These are phyloP conservation scores for Tragelaphus strepsiceros DNA, from an alignment of 2,113 vertebrate species.

Conservation along the genomic window DNA sequence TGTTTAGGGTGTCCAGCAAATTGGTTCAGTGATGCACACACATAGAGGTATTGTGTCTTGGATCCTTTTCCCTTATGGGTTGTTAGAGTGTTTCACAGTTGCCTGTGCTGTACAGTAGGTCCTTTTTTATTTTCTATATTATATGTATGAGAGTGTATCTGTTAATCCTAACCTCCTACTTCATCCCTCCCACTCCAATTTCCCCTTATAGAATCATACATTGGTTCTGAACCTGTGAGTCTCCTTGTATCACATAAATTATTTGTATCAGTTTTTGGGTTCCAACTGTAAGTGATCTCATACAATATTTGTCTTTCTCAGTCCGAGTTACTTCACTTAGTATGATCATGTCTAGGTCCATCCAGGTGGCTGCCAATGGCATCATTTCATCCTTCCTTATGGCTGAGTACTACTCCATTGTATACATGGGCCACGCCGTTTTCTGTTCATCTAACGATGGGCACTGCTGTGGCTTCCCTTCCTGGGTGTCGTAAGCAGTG, in stretches of 20 bases:
- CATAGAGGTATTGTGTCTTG: not conserved
- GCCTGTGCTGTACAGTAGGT: not conserved
- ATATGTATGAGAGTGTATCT: not conserved
- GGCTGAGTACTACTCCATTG: not conserved
- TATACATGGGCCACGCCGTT: not conserved
- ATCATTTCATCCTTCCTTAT: not conserved
- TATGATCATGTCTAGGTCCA: not conserved
- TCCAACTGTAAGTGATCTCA: not conserved
- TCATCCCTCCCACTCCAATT: not conserved
- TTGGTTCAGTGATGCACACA: not conserved
- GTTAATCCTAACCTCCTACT: not conserved
- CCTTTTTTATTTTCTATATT: not conserved
- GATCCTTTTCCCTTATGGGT: not conserved
- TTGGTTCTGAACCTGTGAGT: not conserved
- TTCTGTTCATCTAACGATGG: not conserved
- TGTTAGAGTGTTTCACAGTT: not conserved
- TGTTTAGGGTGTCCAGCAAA: not conserved
- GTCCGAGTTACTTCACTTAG: not conserved
- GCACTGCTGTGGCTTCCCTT: not conserved
- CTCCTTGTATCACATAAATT: not conserved
- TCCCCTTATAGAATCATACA: not conserved
- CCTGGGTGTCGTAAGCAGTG: not conserved
- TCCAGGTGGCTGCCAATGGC: not conserved
- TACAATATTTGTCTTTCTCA: not conserved
- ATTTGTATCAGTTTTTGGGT: not conserved